These are phyloP conservation scores for Apostichopus leukothele DNA, from an alignment of 53 echinoderm and acorn worm genomes.

Conservation along the genomic window DNA sequence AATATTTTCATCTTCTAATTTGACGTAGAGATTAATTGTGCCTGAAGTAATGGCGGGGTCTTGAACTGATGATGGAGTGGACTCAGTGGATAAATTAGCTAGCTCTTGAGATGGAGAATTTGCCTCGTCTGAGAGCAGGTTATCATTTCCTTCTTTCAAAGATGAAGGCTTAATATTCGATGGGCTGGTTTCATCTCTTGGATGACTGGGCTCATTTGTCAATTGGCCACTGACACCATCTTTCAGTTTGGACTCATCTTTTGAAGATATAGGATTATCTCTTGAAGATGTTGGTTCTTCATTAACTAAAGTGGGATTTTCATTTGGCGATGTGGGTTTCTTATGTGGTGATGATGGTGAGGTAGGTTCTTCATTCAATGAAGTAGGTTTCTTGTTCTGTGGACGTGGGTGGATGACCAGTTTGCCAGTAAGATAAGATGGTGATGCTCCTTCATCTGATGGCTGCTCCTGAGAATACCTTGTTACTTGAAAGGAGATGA, in stretches of 20 bases:
- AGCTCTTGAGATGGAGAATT: background rate
- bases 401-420: conserved; percentile 13
- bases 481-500: background rate
- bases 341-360: background rate
- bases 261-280: background rate
- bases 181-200: background rate
- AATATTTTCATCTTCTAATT: conserved; percentile 14
- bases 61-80: background rate
- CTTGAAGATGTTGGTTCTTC: background rate
- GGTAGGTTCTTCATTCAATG: background rate
- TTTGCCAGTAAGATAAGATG: conserved; percentile 7
- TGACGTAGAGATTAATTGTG: conserved; percentile 23
- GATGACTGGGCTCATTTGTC: background rate
- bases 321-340: background rate
- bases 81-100: background rate
- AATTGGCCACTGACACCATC: too few relatives aligned
- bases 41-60: background rate
- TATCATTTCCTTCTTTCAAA: background rate
- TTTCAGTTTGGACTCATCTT: background rate
- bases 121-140: background rate
- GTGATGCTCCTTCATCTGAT: background rate
- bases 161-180: background rate
- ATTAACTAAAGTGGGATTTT: background rate
- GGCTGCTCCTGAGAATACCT: background rate
- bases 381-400: background rate